Base-by-base conservation (phyloP, 30 jellyfish, hydroid and myxozoan genomes). In the Aurelia sp. region DNA sequence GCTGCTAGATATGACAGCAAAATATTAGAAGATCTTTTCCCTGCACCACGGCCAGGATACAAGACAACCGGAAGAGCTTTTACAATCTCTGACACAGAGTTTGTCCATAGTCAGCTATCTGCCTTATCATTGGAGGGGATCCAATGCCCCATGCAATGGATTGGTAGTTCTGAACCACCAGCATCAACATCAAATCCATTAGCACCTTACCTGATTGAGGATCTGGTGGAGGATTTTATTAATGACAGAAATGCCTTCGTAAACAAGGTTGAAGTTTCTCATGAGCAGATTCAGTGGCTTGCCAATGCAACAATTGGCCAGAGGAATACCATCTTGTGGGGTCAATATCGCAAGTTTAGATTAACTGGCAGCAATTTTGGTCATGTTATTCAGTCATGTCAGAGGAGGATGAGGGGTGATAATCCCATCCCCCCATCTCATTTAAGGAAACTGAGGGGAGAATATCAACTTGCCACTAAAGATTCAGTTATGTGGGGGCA, bases 361-460 rank as follows among this genome's bases (percentile, higher is more conserved):
- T 48, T 47, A 50, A 74, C 85, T 47, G 85, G 74, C 78, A 74
- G 85, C 76, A 74, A 74, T 48, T 69, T 74, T 74, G 85, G 85
- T 16, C 60, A 74, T 2, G 85, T 74, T 55, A 41, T 74, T 15
- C 18, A 50, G 85, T 77, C 85, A 15, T 74, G 33, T 74, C 60
- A 74, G 20, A 41, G 85, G 61, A 20, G 40, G 22, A 24, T 16
- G 1, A 12, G 11, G 17, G 63, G 20, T 20, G 61, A 21, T 21
- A 21, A 40, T 20, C 68, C 81, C 24, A 16, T 20, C 62, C 81
- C 81, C 24, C 81, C 61, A 24, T 24, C 80, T 30, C 24, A 0
- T 27, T 33, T 77, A 31, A 77, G 52, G 80, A 77, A 41, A 5
- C 7, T 77, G 59, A 57, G 84, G 35, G 80, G 60, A 53, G 88